Percentiles rank a stretch among this genome's conserved stretches.
These are phyloP conservation scores for Globodera rostochiensis DNA, from an alignment of 1,140 invertebrate species.

Conservation along the genomic window DNA sequence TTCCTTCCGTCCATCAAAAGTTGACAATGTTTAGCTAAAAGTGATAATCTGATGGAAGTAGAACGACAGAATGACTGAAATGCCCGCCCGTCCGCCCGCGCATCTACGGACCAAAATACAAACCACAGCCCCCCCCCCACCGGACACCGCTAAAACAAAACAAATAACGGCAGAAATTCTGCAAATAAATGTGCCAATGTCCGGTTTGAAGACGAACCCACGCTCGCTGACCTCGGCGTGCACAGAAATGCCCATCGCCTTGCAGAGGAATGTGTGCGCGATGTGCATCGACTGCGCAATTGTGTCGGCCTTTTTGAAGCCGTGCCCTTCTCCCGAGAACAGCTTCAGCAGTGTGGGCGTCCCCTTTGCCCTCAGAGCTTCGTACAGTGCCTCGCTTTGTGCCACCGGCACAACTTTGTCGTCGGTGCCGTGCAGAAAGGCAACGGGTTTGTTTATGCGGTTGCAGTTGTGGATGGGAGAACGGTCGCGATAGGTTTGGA, in stretches of 20 bases:
- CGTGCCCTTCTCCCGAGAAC: conserved; percentile 35
- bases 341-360: conserved; percentile 25
- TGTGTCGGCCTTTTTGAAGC: conserved; percentile 29
- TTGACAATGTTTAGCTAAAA: too few relatives aligned
- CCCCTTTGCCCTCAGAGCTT: conserved; percentile 21
- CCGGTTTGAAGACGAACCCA: too few relatives aligned
- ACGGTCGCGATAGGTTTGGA: conserved; percentile 27
- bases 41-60: not conserved
- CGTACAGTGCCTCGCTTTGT: conserved; percentile 31
- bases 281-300: conserved; percentile 26
- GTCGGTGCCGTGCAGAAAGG: conserved; percentile 35
- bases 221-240: conserved; percentile 1
- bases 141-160: too few relatives aligned
- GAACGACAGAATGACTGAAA: too few relatives aligned
- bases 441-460: conserved; percentile 35
- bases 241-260: conserved; percentile 26
- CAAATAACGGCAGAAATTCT: too few relatives aligned
- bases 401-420: conserved; percentile 28
- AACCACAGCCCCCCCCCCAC: too few relatives aligned
- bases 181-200: too few relatives aligned
- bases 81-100: too few relatives aligned
- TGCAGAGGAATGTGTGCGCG: conserved; percentile 33
- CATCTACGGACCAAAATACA: too few relatives aligned
- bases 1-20: too few relatives aligned
- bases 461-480: conserved; percentile 37